Evolutionary conservation across 2,113 vertebrate genomes (phyloP).

Genomic region (Ctenomys sociabilis): DNA sequence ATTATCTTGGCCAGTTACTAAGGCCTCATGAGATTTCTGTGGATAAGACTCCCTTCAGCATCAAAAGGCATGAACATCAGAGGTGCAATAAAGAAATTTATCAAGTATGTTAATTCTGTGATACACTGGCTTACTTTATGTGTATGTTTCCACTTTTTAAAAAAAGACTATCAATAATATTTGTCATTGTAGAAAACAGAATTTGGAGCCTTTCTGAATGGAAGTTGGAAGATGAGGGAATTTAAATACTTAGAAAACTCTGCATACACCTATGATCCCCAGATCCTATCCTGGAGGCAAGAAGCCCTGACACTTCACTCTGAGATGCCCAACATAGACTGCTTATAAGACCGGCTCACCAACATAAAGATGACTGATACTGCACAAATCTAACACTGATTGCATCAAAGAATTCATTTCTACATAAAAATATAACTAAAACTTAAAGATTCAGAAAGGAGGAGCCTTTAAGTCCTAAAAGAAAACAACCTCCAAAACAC

Average conservation of each 20-base stretch:
- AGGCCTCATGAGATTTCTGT: not conserved
- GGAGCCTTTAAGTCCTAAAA: not conserved
- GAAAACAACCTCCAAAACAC: not conserved
- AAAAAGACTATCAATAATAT: not conserved
- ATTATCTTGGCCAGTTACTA: not conserved
- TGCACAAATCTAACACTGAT: not conserved
- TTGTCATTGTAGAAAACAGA: not conserved
- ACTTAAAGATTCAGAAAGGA: not conserved
- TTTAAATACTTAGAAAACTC: not conserved
- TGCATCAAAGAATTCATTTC: slow-evolving; percentile 19
- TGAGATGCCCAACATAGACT: not conserved
- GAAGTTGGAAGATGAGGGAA: not conserved
- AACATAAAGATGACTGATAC: not conserved
- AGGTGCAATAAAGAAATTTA: not conserved
- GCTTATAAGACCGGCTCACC: not conserved
- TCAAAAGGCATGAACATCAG: slow-evolving; percentile 27
- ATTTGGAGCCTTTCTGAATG: slow-evolving; percentile 7
- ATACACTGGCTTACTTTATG: slow-evolving; percentile 33
- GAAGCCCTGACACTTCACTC: not conserved
- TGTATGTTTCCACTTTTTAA: not conserved
- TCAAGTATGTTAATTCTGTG: slow-evolving; percentile 48
- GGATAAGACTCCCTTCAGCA: slow-evolving; percentile 10
- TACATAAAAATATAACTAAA: slow-evolving; percentile 15
- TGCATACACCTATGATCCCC: not conserved
- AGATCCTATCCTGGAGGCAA: not conserved